Evolutionary conservation across 2,797 vertebrate species (phyloP).

Genomic region (Syndactyla subalaris): DNA sequence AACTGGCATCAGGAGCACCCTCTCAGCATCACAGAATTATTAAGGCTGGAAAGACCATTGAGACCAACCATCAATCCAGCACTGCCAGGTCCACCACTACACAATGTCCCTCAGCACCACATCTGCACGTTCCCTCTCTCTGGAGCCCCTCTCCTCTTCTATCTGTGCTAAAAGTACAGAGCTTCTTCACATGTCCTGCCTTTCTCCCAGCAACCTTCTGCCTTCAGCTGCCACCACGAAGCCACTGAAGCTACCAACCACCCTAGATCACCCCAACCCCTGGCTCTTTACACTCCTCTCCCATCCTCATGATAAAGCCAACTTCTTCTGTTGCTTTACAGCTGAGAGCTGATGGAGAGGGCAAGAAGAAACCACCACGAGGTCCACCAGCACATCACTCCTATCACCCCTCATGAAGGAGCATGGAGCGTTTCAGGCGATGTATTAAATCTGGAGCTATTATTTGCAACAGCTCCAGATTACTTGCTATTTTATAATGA

Average conservation of each 20-base stretch:
- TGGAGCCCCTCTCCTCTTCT: neutral
- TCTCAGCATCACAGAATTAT: neutral
- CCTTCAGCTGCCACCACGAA: neutral
- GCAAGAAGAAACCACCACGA: neutral
- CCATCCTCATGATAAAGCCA: neutral
- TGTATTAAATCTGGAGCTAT: neutral
- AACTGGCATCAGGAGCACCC: neutral
- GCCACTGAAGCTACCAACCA: neutral
- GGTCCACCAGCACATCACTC: neutral
- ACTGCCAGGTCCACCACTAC: neutral
- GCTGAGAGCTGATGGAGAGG: accelerated
- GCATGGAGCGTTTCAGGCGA: neutral
- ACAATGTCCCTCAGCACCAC: neutral
- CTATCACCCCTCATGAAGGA: neutral
- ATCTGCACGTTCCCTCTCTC: neutral
- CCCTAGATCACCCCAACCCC: neutral
- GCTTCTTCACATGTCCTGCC: neutral
- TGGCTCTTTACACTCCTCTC: neutral
- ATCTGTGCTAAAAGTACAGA: accelerated
- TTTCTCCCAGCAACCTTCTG: neutral
- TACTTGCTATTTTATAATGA: constrained; percentile 20
- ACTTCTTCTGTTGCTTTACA: neutral
- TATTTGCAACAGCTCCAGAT: neutral
- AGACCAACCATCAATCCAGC: neutral
- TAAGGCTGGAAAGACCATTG: neutral